Evolutionary conservation across 2,888 invertebrate genomes (phyloP).

Genomic region (Ptychoptera albimana): DNA sequence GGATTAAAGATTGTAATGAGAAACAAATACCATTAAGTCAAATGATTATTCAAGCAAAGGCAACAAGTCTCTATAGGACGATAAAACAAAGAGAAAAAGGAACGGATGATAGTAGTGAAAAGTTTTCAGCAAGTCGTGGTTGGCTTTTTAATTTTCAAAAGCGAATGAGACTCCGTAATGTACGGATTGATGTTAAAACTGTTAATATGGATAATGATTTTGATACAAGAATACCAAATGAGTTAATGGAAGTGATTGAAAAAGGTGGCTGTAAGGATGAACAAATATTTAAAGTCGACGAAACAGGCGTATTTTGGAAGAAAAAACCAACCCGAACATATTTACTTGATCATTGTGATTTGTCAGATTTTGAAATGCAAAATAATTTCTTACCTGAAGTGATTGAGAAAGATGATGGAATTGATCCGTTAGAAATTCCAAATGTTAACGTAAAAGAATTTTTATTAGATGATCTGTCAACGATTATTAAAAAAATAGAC

Average conservation of each 20-base stretch:
- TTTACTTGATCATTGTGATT: no score
- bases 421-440: no score
- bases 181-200: not conserved
- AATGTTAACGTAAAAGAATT: no score
- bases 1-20: not conserved
- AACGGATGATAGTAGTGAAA: not conserved
- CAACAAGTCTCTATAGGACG: not conserved
- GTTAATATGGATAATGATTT: not conserved
- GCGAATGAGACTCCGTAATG: not conserved
- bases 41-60: not conserved
- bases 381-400: no score
- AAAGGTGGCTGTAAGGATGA: slow-evolving; percentile 10
- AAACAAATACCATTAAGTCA: not conserved
- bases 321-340: slow-evolving; percentile 16
- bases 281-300: slow-evolving; percentile 13
- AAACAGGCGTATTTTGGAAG: slow-evolving; percentile 13
- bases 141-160: not conserved
- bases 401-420: no score
- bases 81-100: not conserved
- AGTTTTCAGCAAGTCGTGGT: not conserved
- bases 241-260: slow-evolving; percentile 10
- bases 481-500: no score
- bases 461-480: no score
- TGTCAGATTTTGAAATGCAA: no score
- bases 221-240: slow-evolving; percentile 2